Conservation (phyloP, 2,888 invertebrate genomes). For the Fragum whitleyi region DNA sequence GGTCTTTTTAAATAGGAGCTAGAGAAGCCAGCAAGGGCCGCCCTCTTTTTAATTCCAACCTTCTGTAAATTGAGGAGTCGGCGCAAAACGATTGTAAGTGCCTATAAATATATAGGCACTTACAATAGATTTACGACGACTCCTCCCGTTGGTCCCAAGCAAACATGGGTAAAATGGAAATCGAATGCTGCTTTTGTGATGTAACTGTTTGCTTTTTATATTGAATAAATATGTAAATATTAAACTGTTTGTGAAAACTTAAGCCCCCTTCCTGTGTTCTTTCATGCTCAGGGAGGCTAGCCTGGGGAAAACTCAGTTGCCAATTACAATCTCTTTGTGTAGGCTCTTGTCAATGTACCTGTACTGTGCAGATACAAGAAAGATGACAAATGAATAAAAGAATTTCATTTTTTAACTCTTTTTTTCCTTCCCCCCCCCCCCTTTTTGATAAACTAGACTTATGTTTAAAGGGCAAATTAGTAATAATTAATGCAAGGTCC, state of each 20-base stretch:
- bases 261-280: slow-evolving; percentile 62
- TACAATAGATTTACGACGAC: too few species aligned
- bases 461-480: too few species aligned
- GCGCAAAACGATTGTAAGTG: too few species aligned
- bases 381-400: too few species aligned
- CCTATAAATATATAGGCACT: too few species aligned
- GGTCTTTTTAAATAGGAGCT: slow-evolving; percentile 5
- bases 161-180: slow-evolving; percentile 60
- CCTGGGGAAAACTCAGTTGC: slow-evolving; percentile 7
- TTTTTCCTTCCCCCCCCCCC: too few species aligned
- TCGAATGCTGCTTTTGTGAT: slow-evolving; percentile 67
- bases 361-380: not conserved
- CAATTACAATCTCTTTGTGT: not conserved
- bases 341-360: not conserved
- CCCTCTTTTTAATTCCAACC: slow-evolving; percentile 10
- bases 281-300: slow-evolving; percentile 13
- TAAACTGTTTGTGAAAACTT: slow-evolving; percentile 65
- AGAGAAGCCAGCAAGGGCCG: not conserved
- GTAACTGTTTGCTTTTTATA: slow-evolving; percentile 68
- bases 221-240: slow-evolving; percentile 74
- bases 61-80: too few species aligned
- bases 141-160: slow-evolving; percentile 40
- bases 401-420: too few species aligned
- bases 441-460: too few species aligned
- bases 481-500: too few species aligned